phyloP scores from a whole-genome alignment of 2,888 invertebrate genomes.

The Drosophila kokeensis region DNA sequence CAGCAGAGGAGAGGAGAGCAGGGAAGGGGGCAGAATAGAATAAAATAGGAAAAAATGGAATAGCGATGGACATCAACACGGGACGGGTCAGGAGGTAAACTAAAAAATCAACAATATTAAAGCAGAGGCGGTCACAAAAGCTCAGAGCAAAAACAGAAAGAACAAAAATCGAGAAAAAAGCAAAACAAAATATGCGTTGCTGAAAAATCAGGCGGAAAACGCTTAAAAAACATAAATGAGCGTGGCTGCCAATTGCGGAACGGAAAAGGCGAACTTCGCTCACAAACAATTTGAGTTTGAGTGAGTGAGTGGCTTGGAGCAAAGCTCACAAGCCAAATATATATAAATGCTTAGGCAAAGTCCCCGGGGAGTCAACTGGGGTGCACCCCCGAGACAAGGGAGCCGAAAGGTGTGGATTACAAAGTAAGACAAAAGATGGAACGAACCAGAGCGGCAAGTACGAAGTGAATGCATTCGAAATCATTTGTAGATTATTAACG shows the following conservation, averaged over 20 bases:
- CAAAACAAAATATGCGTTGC: conserved; percentile 32
- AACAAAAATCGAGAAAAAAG: conserved; percentile 12
- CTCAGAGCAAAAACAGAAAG: conserved; percentile 36
- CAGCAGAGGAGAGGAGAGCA: conserved; percentile 6
- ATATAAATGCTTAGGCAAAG: conserved; percentile 41
- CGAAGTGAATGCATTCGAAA: conserved; percentile 43
- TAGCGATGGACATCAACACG: neutral
- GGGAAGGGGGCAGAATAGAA: neutral
- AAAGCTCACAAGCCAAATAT: conserved; percentile 46
- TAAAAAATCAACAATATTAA: conserved; percentile 80
- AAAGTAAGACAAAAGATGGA: conserved; percentile 11
- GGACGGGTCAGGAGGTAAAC: conserved; percentile 44
- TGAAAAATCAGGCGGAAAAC: conserved; percentile 68
- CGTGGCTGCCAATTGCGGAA: conserved; percentile 38
- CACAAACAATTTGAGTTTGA: conserved; percentile 17
- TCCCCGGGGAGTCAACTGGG: conserved; percentile 59
- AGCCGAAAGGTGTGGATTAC: conserved; percentile 75
- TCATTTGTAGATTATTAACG: conserved; percentile 60
- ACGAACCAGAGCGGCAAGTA: neutral
- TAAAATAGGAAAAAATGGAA: neutral
- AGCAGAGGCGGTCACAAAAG: conserved; percentile 49
- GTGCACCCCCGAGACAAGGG: conserved; percentile 53
- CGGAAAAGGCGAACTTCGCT: neutral
- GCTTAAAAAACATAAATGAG: conserved; percentile 71
- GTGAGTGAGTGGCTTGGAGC: neutral